Conservation (phyloP, 2,888 invertebrate species). For the Dolichopus griseipennis region DNA sequence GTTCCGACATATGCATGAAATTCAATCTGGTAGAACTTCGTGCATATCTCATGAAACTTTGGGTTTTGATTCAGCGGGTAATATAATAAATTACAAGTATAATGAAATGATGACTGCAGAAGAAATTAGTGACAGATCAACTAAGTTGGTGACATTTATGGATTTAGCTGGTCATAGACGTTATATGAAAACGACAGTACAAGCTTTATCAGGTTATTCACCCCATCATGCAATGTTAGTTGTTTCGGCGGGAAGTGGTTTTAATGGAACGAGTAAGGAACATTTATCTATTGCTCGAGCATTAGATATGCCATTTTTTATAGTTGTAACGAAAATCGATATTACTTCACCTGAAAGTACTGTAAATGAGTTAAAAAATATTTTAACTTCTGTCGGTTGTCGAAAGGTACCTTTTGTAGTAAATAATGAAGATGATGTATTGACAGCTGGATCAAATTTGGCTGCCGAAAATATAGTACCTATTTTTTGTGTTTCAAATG, state of each 20-base stretch:
- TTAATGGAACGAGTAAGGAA: slow-evolving; percentile 77
- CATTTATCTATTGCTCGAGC: slow-evolving; percentile 79
- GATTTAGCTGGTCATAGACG: slow-evolving; percentile 95
- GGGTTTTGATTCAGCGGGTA: slow-evolving; percentile 83
- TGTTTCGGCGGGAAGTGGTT: slow-evolving; percentile 71
- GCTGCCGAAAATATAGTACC: slow-evolving; percentile 58
- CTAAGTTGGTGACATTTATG: slow-evolving; percentile 88
- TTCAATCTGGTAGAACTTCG: slow-evolving; percentile 86
- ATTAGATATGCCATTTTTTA: slow-evolving; percentile 80
- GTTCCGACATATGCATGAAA: slow-evolving; percentile 91
- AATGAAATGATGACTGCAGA: slow-evolving; percentile 85
- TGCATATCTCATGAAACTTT: slow-evolving; percentile 94
- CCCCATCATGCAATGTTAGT: slow-evolving; percentile 88
- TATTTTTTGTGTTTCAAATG: slow-evolving; percentile 83
- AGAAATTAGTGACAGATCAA: slow-evolving; percentile 86
- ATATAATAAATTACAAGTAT: slow-evolving; percentile 80
- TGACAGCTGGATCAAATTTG: slow-evolving; percentile 61
- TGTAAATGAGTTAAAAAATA: slow-evolving; percentile 50
- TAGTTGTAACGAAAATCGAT: slow-evolving; percentile 90
- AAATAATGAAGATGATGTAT: slow-evolving; percentile 60
- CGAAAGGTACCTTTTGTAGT: slow-evolving; percentile 57
- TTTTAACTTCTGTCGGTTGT: slow-evolving; percentile 59
- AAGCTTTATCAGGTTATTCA: slow-evolving; percentile 86
- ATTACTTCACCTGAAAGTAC: slow-evolving; percentile 54
- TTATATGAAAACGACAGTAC: slow-evolving; percentile 89